Evolutionary conservation across 2,113 vertebrate species (phyloP), one percentile per base, ranked within the genome.

Genomic region (Ardeotis arabs): DNA sequence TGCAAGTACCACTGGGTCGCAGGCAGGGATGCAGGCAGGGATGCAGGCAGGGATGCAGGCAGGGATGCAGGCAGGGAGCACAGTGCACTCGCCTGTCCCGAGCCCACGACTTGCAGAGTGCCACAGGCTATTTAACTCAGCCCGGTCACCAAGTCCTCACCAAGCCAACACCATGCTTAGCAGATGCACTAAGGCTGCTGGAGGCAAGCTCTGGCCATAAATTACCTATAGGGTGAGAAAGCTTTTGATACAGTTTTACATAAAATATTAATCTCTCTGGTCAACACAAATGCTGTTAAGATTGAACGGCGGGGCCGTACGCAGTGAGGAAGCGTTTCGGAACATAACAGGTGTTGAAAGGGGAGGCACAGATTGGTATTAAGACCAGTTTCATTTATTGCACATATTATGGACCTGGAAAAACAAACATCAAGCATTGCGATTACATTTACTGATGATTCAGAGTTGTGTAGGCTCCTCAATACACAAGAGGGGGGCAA

Each of bases 371-470:
- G 78, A 84, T 44, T 50, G 35, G 37, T 72, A 87, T 78, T 45
- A 81, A 69, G 64, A 74, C 73, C 55, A 14, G 47, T 89, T 95
- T 95, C 84, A 63, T 84, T 96, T 53, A n/a, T 13, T 96, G 50
- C 62, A 33, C 81, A 12, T 55, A 85, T 90, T 58, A 78, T 3
- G 23, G 83, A 87, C 62, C 80, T 64, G 68, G 64, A 93, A 77
- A 73, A 93, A 95, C 67, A 87, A 97, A 86, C 77, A 86, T 82
- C 24, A 88, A 93, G 78, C 28, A 63, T 73, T 2, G 16, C 17
- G 77, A 97, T 89, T 89, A 83, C 53, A 68, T 92, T 91, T 95
- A 72, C 64, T 63, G 84, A 91, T 96, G 96, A 91, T 92, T 98
- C 96, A 96, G 83, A 94, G 80, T 70, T 86, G 59, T 75, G 76